Evolutionary conservation across 2,888 invertebrate genomes (phyloP).

Genomic region (Drosophila mimica): DNA sequence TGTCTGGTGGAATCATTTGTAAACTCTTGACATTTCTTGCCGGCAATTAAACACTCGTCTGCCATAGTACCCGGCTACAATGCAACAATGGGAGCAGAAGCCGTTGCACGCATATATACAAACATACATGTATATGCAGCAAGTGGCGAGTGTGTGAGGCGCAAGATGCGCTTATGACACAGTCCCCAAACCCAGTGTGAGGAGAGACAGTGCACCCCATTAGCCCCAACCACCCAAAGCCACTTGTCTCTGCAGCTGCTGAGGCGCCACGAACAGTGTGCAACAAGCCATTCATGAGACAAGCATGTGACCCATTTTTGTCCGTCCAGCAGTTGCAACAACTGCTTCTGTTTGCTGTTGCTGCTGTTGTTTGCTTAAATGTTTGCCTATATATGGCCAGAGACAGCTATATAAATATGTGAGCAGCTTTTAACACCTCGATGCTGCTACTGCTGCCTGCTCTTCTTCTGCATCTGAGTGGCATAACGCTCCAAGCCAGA

Average conservation of each 20-base stretch:
- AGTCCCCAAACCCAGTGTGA: conserved; percentile 34
- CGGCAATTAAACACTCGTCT: conserved; percentile 54
- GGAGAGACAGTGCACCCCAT: background rate
- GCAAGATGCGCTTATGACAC: conserved; percentile 46
- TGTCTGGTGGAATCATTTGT: conserved; percentile 22
- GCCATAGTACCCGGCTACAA: conserved; percentile 41
- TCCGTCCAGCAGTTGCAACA: conserved; percentile 21
- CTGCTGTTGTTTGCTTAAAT: conserved; percentile 68
- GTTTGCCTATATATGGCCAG: conserved; percentile 75
- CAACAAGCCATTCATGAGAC: conserved; percentile 67
- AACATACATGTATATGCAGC: background rate
- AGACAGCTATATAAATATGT: conserved; percentile 76
- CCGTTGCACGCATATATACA: background rate
- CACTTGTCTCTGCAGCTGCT: conserved; percentile 33
- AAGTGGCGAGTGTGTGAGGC: background rate
- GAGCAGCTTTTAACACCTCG: conserved; percentile 77
- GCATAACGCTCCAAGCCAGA: conserved; percentile 10
- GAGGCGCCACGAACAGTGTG: conserved; percentile 68
- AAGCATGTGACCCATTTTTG: conserved; percentile 76
- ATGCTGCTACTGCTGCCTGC: conserved; percentile 18
- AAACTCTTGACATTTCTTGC: conserved; percentile 53
- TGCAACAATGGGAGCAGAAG: conserved; percentile 38
- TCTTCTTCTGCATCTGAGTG: conserved; percentile 3
- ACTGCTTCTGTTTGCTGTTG: conserved; percentile 10
- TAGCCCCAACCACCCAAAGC: background rate